These are phyloP conservation scores for Sciurus niger DNA, from an alignment of 2,113 vertebrate genomes.

Conservation along the genomic window DNA sequence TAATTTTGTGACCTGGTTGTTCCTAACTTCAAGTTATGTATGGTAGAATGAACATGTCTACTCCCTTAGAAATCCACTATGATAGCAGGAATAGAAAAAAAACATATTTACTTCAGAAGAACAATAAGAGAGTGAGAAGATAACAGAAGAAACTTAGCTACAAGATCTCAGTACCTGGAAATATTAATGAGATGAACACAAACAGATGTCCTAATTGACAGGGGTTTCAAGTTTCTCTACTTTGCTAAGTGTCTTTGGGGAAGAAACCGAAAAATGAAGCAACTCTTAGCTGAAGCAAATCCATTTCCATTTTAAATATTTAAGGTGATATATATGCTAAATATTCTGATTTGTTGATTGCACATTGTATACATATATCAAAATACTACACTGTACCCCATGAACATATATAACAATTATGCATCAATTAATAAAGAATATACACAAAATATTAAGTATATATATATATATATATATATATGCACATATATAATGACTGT, in stretches of 20 bases:
- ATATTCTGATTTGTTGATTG: background rate
- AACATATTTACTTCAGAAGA: background rate
- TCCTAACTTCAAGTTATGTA: background rate
- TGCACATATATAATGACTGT: background rate
- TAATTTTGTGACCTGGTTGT: background rate
- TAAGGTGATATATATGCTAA: background rate
- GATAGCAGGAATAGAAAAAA: background rate
- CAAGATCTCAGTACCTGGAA: background rate
- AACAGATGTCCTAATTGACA: background rate
- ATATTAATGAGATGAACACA: background rate
- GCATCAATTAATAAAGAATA: background rate
- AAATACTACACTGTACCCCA: background rate
- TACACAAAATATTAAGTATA: background rate
- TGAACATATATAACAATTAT: background rate
- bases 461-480: background rate
- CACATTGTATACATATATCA: background rate
- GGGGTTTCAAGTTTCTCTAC: background rate
- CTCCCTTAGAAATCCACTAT: background rate
- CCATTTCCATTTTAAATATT: background rate
- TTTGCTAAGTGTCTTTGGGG: background rate
- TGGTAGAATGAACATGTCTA: background rate
- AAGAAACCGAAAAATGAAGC: background rate
- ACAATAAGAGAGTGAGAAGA: background rate
- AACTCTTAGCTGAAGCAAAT: background rate
- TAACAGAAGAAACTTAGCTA: background rate